Conservation (phyloP, 2,888 invertebrate genomes). For the Embidobia sp. region DNA sequence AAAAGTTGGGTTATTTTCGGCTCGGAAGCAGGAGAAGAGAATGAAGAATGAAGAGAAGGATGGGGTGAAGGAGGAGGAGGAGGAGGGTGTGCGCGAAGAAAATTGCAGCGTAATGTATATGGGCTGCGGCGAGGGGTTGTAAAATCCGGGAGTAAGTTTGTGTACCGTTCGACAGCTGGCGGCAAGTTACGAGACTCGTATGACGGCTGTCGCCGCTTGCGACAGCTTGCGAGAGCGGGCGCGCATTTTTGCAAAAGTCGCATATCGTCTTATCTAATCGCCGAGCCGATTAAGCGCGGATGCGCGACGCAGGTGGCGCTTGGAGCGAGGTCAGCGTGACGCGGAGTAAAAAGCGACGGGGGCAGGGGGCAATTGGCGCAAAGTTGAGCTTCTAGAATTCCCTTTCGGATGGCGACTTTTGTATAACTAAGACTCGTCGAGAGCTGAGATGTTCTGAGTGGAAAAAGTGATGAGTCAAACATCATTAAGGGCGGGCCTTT, state of each 20-base stretch:
- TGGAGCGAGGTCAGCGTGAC: neutral
- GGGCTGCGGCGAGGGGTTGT: slow-evolving; percentile 44
- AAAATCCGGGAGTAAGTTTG: slow-evolving; percentile 52
- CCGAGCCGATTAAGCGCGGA: slow-evolving; percentile 32
- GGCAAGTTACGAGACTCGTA: slow-evolving; percentile 62
- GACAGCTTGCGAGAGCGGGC: slow-evolving; percentile 55
- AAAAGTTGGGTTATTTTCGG: slow-evolving; percentile 34
- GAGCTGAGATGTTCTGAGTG: no score
- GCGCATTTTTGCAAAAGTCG: slow-evolving; percentile 41
- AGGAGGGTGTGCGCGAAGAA: slow-evolving; percentile 23
- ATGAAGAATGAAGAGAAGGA: no score
- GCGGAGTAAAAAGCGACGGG: neutral
- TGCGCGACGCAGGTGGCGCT: slow-evolving; percentile 22
- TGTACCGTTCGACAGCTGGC: slow-evolving; percentile 60
- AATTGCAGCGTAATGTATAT: slow-evolving; percentile 35
- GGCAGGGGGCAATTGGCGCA: no score
- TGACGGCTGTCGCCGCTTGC: slow-evolving; percentile 65
- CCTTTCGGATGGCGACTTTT: slow-evolving; percentile 36
- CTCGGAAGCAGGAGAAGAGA: slow-evolving; percentile 21
- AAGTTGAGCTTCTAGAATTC: slow-evolving; percentile 24
- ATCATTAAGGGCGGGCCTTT: slow-evolving; percentile 54
- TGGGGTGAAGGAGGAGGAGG: no score
- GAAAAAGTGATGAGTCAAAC: slow-evolving; percentile 64
- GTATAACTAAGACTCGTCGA: slow-evolving; percentile 52
- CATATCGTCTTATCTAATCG: slow-evolving; percentile 60